Evolutionary conservation across 2,888 invertebrate genomes (phyloP).

Genomic region (Noctua janthe): DNA sequence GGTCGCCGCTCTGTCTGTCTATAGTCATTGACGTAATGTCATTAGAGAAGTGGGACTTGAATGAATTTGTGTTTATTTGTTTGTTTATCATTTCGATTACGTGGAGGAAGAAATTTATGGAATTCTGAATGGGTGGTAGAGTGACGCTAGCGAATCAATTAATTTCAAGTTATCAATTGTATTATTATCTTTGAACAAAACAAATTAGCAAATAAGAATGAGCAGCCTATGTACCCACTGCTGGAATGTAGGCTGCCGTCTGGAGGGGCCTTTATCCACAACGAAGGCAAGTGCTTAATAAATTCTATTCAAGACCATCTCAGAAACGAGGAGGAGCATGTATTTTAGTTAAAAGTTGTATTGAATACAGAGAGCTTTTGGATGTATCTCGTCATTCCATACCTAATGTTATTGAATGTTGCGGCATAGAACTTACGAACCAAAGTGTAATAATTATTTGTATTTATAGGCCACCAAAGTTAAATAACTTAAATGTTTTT

Average conservation of each 20-base stretch:
- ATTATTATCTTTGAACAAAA: background rate
- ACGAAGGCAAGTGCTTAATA: background rate
- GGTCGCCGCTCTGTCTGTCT: conserved; percentile 13
- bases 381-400: no score
- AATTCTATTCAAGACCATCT: no score
- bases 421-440: no score
- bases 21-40: conserved; percentile 8
- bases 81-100: conserved; percentile 10
- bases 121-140: background rate
- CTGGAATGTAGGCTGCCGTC: background rate
- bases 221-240: background rate
- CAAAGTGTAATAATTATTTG: no score
- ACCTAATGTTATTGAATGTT: no score
- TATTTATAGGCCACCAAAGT: no score
- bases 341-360: no score
- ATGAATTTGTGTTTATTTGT: conserved; percentile 29
- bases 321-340: no score
- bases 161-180: background rate
- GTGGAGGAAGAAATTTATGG: background rate
- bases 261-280: background rate
- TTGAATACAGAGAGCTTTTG: no score
- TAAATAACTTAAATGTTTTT: no score
- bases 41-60: background rate
- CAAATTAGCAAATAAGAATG: background rate
- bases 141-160: background rate